phyloP scores from a whole-genome alignment of 1,140 invertebrate genomes.

The Hycleus cichorii region DNA sequence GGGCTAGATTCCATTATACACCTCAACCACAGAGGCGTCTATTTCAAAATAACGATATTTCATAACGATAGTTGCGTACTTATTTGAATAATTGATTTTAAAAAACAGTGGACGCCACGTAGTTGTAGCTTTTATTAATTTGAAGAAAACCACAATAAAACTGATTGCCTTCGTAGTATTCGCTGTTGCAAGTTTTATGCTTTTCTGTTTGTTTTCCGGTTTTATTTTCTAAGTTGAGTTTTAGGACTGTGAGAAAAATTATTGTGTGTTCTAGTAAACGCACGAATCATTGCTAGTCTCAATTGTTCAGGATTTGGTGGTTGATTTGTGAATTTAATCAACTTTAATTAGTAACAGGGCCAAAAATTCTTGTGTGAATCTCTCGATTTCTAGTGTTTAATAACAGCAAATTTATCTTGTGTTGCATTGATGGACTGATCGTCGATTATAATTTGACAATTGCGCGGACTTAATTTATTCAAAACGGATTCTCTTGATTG shows the following conservation, averaged over 20 bases:
- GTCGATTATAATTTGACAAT: neutral
- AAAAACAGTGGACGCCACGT: conserved; percentile 1
- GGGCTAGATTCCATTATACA: conserved; percentile 60
- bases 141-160: neutral
- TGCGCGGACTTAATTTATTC: neutral
- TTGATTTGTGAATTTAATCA: conserved; percentile 10
- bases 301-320: conserved; percentile 20
- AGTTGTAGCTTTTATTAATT: neutral
- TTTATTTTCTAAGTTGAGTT: neutral
- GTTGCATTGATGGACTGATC: no score
- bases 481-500: no score
- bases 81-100: neutral
- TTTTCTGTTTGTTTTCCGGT: neutral
- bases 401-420: no score
- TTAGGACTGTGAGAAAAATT: conserved; percentile 4
- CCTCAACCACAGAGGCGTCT: conserved; percentile 63
- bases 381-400: neutral
- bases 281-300: conserved; percentile 15
- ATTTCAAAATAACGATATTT: conserved; percentile 33
- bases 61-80: conserved; percentile 24
- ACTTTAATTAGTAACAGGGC: neutral
- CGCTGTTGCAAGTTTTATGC: neutral
- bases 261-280: conserved; percentile 4
- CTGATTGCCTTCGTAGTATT: conserved; percentile 13
- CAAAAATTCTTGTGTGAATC: neutral